Percentiles rank a stretch among this genome's conserved stretches.
phyloP scores from a whole-genome alignment of 2,888 invertebrate species.

The Adela reaumurella region DNA sequence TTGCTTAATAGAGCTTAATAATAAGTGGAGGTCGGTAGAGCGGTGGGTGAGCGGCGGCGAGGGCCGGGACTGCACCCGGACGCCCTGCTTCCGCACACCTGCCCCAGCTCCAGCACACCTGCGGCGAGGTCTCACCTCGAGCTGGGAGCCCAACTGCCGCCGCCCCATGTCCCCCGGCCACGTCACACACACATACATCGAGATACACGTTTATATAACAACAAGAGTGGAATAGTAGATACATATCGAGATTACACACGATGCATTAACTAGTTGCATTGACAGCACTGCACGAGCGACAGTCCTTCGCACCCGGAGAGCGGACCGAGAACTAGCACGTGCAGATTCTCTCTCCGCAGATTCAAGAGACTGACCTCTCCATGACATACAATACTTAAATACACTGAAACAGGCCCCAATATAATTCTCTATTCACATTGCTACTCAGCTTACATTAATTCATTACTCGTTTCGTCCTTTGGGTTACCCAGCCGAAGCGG shows the following conservation, averaged over 20 bases:
- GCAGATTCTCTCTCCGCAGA: no score
- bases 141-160: no score
- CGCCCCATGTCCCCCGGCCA: no score
- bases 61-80: no score
- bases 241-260: conserved; percentile 9
- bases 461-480: no score
- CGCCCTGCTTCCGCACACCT: no score
- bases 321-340: conserved; percentile 8
- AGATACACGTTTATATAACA: conserved; percentile 13
- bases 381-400: no score
- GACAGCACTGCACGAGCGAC: conserved; percentile 2
- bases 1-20: conserved; percentile 11
- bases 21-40: neutral
- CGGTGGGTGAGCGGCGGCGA: no score
- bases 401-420: conserved; percentile 43
- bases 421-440: conserved; percentile 6
- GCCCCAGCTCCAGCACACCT: no score
- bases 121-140: no score
- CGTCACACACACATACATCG: conserved; percentile 6
- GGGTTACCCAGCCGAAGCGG: conserved; percentile 10
- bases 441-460: neutral
- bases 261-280: conserved; percentile 6
- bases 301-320: conserved; percentile 1
- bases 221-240: conserved; percentile 13
- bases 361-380: no score